These are phyloP conservation scores for Rissa tridactyla DNA, from an alignment of 2,113 vertebrate genomes.

Conservation along the genomic window DNA sequence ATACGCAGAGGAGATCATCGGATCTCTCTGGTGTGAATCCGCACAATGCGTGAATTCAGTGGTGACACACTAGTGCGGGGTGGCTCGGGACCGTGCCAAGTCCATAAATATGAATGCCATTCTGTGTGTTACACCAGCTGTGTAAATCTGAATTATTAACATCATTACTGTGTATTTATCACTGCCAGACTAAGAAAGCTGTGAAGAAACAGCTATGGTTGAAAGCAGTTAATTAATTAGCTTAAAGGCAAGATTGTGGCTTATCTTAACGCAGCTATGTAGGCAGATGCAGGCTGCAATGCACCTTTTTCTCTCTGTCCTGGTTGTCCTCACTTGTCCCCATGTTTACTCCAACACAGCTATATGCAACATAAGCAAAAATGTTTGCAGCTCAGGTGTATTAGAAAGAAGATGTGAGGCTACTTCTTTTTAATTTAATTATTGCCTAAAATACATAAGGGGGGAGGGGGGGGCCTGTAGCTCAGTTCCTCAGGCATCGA, in stretches of 20 bases:
- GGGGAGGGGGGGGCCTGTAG: fast-evolving
- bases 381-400: neutral
- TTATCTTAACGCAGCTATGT: neutral
- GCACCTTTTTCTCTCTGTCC: neutral
- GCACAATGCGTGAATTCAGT: neutral
- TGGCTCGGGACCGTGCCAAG: neutral
- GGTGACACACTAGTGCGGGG: neutral
- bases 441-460: neutral
- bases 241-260: conserved; percentile 28
- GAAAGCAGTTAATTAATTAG: conserved; percentile 60
- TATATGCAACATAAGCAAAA: neutral
- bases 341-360: neutral
- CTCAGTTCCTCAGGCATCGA: neutral
- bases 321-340: neutral
- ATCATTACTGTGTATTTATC: conserved; percentile 42
- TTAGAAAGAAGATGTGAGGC: neutral
- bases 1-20: neutral
- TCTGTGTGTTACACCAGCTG: conserved; percentile 7
- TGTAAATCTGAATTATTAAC: conserved; percentile 40
- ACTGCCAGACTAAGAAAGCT: conserved; percentile 47
- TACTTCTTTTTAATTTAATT: neutral
- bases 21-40: neutral
- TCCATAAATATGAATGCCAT: conserved; percentile 17
- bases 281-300: neutral
- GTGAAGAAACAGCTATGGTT: conserved; percentile 50